These are phyloP conservation scores for Etia nguti DNA, from an alignment of 2,113 vertebrate species.

Conservation along the genomic window DNA sequence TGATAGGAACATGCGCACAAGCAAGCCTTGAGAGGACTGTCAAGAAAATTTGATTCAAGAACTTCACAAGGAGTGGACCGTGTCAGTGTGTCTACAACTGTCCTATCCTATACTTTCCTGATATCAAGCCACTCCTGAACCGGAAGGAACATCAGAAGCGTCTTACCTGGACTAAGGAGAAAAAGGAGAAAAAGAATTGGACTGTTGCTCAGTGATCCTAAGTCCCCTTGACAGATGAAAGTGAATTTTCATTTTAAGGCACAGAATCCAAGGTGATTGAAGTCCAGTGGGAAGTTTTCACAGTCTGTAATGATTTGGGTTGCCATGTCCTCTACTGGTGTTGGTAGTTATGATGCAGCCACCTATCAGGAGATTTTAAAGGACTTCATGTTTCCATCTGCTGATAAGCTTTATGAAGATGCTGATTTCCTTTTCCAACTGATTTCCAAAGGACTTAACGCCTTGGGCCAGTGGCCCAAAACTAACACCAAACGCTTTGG, in stretches of 20 bases:
- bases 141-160: not conserved
- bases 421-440: not conserved
- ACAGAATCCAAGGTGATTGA: not conserved
- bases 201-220: not conserved
- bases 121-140: not conserved
- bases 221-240: not conserved
- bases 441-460: not conserved
- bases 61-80: not conserved
- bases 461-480: rapidly evolving
- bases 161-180: not conserved
- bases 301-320: not conserved
- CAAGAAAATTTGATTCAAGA: not conserved
- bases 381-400: not conserved
- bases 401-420: not conserved
- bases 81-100: not conserved
- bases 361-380: not conserved
- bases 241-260: not conserved
- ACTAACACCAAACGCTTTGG: rapidly evolving
- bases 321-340: not conserved
- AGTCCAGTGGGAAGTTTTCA: not conserved
- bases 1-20: not conserved
- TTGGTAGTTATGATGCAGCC: not conserved
- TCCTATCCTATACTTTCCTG: not conserved
- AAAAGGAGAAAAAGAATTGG: not conserved
- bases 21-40: not conserved